phyloP scores from a whole-genome alignment of 2,797 vertebrate genomes.

The Chaunax sp. region DNA sequence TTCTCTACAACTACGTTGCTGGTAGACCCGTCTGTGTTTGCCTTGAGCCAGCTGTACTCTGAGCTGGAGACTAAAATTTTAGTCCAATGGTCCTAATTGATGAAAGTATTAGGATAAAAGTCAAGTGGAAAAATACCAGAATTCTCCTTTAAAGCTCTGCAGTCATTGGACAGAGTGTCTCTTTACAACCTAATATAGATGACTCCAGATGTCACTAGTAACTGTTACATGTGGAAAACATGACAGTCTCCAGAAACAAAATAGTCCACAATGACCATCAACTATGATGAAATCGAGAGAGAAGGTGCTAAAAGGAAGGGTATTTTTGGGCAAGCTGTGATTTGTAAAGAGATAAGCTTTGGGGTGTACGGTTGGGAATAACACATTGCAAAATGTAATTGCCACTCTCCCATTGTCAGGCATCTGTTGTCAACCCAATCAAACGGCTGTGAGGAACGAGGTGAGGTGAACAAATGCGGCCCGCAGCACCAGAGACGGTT shows the following conservation, averaged over 20 bases:
- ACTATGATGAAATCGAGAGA: constrained; percentile 5
- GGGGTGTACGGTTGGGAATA: constrained; percentile 49
- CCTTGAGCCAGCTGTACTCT: too few species aligned
- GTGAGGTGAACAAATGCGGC: constrained; percentile 65
- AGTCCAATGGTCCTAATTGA: neutral
- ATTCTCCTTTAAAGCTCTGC: neutral
- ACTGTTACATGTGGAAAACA: neutral
- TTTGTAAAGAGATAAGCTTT: constrained; percentile 44
- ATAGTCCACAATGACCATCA: constrained; percentile 9
- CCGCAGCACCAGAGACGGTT: constrained; percentile 55
- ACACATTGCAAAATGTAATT: constrained; percentile 68
- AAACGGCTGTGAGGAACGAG: constrained; percentile 54
- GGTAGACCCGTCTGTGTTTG: neutral
- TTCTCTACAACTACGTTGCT: neutral
- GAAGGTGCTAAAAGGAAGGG: constrained; percentile 32
- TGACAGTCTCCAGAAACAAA: constrained; percentile 11
- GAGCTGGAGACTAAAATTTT: neutral
- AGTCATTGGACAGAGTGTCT: neutral
- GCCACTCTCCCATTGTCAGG: constrained; percentile 60
- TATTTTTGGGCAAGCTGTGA: constrained; percentile 44
- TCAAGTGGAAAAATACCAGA: neutral
- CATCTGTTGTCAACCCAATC: constrained; percentile 75
- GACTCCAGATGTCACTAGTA: neutral
- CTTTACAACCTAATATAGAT: neutral
- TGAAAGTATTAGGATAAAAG: neutral